These are phyloP conservation scores for Thryonomys swinderianus DNA, from an alignment of 2,113 vertebrate genomes.

Conservation along the genomic window DNA sequence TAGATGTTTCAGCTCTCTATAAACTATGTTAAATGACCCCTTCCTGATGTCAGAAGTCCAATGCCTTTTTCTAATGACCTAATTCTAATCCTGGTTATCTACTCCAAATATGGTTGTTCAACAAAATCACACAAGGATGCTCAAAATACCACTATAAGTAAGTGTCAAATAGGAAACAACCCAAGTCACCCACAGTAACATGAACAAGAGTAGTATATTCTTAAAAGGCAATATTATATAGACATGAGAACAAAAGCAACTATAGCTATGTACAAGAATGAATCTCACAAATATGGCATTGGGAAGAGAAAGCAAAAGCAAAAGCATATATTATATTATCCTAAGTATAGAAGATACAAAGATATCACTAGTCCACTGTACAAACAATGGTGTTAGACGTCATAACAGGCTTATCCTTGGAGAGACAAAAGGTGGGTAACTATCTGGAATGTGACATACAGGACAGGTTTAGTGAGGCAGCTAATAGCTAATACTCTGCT, in stretches of 20 bases:
- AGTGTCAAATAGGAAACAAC: conserved; percentile 3
- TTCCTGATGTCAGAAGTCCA: conserved; percentile 33
- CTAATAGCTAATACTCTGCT: background rate
- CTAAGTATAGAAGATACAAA: background rate
- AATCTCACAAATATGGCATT: conserved; percentile 7
- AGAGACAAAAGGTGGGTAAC: background rate
- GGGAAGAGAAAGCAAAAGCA: background rate
- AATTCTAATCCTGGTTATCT: background rate
- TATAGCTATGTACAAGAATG: background rate
- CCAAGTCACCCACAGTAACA: background rate
- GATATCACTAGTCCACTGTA: background rate
- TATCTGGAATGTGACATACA: background rate
- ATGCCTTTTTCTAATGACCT: background rate
- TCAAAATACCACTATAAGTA: background rate
- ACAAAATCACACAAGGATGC: background rate
- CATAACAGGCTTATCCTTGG: background rate
- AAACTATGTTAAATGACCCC: background rate
- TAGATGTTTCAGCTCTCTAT: background rate
- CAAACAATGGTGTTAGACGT: conserved; percentile 14
- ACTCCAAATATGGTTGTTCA: background rate
- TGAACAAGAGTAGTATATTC: background rate
- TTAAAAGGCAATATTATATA: background rate
- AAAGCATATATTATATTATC: background rate
- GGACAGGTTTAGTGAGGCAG: background rate
- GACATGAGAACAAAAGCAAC: background rate